Conservation (phyloP, 2,888 invertebrate genomes). For the Teleogryllus oceanicus region DNA sequence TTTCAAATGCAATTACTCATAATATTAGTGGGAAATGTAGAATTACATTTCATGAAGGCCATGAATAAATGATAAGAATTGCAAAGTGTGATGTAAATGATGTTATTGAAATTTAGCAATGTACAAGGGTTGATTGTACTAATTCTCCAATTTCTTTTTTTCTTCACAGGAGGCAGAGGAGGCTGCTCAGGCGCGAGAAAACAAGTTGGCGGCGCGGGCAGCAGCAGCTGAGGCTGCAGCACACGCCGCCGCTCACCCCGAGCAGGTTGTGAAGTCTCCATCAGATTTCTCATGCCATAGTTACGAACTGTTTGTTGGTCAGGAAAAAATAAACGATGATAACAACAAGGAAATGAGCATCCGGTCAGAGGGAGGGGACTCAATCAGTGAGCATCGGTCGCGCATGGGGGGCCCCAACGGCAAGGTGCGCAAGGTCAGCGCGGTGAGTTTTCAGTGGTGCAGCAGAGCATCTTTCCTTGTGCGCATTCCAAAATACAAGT, state of each 20-base stretch:
- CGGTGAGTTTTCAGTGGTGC: slow-evolving; percentile 64
- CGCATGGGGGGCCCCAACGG: slow-evolving; percentile 43
- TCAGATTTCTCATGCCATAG: slow-evolving; percentile 89
- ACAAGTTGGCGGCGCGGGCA: slow-evolving; percentile 48
- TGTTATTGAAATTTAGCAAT: no score
- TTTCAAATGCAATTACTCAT: no score
- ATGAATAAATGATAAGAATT: no score
- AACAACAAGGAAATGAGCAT: slow-evolving; percentile 91
- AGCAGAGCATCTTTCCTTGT: background rate
- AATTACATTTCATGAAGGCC: no score
- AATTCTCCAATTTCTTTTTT: background rate
- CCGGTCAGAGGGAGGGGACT: slow-evolving; percentile 78
- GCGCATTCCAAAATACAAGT: background rate
- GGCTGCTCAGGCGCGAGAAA: slow-evolving; percentile 65
- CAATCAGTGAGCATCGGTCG: slow-evolving; percentile 74
- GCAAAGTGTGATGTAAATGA: no score
- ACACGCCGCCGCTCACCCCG: slow-evolving; percentile 57
- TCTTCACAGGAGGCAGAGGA: slow-evolving; percentile 74
- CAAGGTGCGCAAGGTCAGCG: slow-evolving; percentile 87
- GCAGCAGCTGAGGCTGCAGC: slow-evolving; percentile 48
- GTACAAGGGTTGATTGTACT: background rate
- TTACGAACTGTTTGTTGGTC: slow-evolving; percentile 86
- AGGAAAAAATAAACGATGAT: slow-evolving; percentile 82
- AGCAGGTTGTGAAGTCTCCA: slow-evolving; percentile 77
- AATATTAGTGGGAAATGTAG: no score